A percentile compares a stretch with the other conserved stretches of the same genome.
These are phyloP conservation scores for Triops longicaudatus DNA, from an alignment of 1,140 invertebrate species.

Conservation along the genomic window DNA sequence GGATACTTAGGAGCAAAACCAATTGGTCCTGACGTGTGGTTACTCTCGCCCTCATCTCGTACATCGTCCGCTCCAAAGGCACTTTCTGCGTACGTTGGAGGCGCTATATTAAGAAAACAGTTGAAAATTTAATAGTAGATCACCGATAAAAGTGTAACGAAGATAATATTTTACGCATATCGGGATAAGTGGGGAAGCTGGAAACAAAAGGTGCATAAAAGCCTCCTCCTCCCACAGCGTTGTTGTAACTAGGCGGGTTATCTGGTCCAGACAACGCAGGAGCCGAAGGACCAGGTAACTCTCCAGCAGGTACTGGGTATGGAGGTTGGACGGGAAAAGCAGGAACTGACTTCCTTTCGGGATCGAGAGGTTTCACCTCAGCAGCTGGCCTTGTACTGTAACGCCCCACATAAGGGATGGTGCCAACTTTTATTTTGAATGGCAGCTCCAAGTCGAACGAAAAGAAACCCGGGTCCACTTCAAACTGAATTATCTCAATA, in stretches of 20 bases:
- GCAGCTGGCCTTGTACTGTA: conserved; percentile 19
- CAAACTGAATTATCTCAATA: conserved; percentile 6
- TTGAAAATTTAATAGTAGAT: background rate
- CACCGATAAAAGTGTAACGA: background rate
- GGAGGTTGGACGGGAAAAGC: no score
- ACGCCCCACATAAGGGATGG: background rate
- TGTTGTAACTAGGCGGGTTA: background rate
- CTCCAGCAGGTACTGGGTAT: background rate
- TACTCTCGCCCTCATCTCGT: background rate
- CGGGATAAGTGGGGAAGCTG: conserved; percentile 20
- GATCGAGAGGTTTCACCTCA: background rate
- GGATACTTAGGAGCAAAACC: background rate
- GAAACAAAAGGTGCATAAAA: conserved; percentile 16
- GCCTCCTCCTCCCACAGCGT: background rate
- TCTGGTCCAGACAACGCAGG: background rate
- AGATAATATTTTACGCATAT: conserved; percentile 19
- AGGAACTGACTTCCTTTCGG: no score
- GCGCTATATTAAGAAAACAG: conserved; percentile 18
- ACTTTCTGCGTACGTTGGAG: conserved; percentile 18
- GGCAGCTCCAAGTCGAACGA: background rate
- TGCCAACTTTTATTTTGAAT: conserved; percentile 17
- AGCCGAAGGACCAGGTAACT: background rate
- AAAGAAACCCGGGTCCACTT: conserved; percentile 11
- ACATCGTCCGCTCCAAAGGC: background rate
- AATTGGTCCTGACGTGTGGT: background rate